These are phyloP conservation scores for Actinopyga echinites DNA, from an alignment of 53 echinoderm and acorn worm genomes.

Conservation along the genomic window DNA sequence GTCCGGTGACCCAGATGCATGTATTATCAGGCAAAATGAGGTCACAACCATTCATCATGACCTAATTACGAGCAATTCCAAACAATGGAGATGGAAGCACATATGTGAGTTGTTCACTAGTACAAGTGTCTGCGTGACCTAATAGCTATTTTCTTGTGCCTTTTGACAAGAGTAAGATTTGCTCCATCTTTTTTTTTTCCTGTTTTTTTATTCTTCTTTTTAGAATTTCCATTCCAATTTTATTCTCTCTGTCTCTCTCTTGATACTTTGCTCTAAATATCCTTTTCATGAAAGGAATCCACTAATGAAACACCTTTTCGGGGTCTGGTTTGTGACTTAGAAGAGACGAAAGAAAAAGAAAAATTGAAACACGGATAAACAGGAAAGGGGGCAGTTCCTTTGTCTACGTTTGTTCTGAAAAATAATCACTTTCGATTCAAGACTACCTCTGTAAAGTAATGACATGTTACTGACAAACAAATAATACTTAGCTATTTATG, in stretches of 20 bases:
- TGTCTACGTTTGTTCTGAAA: too few species aligned
- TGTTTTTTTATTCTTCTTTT: not conserved
- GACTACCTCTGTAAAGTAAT: too few species aligned
- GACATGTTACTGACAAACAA: too few species aligned
- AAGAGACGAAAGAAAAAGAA: too few species aligned
- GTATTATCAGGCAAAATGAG: slow-evolving; percentile 40
- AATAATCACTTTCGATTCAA: too few species aligned
- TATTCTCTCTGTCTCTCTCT: not conserved
- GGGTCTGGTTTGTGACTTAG: too few species aligned
- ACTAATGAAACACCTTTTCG: too few species aligned
- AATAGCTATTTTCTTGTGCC: slow-evolving; percentile 35
- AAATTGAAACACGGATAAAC: too few species aligned
- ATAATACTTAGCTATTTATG: too few species aligned
- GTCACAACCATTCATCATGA: slow-evolving; percentile 43
- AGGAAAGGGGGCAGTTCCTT: too few species aligned
- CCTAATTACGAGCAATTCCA: slow-evolving; percentile 49
- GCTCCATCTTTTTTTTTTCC: not conserved
- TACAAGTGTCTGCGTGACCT: slow-evolving; percentile 15
- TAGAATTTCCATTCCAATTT: not conserved
- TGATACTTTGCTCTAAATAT: too few species aligned
- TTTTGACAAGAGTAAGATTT: not conserved
- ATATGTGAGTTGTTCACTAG: not conserved
- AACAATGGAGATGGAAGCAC: slow-evolving; percentile 31
- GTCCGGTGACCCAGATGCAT: slow-evolving; percentile 55
- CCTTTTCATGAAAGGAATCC: too few species aligned